A percentile compares a stretch with the other conserved stretches of the same genome.
These are phyloP conservation scores for Linnaemya vulpina DNA, from an alignment of 2,888 invertebrate genomes.

Conservation along the genomic window DNA sequence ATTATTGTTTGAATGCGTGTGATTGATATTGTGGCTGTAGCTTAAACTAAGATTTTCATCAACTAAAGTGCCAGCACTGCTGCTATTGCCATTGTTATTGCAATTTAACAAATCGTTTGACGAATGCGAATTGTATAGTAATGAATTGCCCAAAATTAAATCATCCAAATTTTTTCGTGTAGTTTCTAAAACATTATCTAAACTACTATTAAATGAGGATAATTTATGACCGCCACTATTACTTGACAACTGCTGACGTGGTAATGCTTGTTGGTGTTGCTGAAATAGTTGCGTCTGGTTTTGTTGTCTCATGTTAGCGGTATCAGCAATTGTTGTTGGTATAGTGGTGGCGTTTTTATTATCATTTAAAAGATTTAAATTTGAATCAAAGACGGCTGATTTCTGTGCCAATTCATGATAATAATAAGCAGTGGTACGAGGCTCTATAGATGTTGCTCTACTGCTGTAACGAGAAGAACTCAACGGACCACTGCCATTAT, in stretches of 20 bases:
- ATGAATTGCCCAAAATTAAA: constrained; percentile 69
- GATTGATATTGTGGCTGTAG: constrained; percentile 56
- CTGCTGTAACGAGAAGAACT: constrained; percentile 62
- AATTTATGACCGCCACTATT: constrained; percentile 58
- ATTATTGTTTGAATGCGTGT: constrained; percentile 42
- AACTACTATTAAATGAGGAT: constrained; percentile 68
- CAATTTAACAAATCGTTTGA: constrained; percentile 76
- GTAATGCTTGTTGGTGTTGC: constrained; percentile 15
- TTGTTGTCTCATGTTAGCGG: constrained; percentile 28
- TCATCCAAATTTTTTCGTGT: constrained; percentile 69
- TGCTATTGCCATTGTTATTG: constrained; percentile 75
- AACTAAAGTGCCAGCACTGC: constrained; percentile 77
- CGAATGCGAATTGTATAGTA: constrained; percentile 71
- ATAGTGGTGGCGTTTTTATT: constrained; percentile 59
- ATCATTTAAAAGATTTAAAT: constrained; percentile 80
- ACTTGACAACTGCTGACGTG: constrained; percentile 49
- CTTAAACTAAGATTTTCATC: constrained; percentile 73
- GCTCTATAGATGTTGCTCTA: constrained; percentile 75
- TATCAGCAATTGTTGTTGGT: constrained; percentile 48
- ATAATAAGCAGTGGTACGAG: constrained; percentile 82
- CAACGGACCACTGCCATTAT: constrained; percentile 65
- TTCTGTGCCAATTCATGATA: constrained; percentile 81
- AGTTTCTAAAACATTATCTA: constrained; percentile 68
- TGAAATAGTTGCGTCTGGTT: constrained; percentile 18
- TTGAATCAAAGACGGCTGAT: constrained; percentile 81